Conservation (phyloP, 1,140 invertebrate genomes). For the Cotesia chilonis region DNA sequence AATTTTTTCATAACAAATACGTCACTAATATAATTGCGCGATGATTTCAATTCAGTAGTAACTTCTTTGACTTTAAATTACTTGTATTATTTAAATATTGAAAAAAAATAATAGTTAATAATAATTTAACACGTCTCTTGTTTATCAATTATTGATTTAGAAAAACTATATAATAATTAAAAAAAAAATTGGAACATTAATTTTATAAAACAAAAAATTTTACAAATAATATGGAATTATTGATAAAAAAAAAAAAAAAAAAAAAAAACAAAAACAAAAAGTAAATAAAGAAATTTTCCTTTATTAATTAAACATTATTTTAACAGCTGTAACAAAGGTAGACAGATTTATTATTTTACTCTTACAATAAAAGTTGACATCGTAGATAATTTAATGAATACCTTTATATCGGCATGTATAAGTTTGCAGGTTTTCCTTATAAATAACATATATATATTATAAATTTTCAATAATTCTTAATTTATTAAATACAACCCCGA, state of each 20-base stretch:
- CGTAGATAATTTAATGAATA: neutral
- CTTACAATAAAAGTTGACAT: conserved; percentile 39
- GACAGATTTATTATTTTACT: conserved; percentile 43
- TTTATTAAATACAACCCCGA: neutral
- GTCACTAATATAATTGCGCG: too few relatives aligned
- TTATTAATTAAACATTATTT: conserved; percentile 55
- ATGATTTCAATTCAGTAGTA: too few relatives aligned
- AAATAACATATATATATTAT: conserved; percentile 6
- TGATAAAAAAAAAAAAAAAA: conserved; percentile 21
- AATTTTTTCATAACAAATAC: too few relatives aligned
- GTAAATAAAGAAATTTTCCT: neutral
- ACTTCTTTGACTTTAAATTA: too few relatives aligned
- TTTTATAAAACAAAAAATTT: neutral
- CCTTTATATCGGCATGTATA: neutral
- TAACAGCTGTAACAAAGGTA: conserved; percentile 59
- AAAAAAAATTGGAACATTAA: too few relatives aligned
- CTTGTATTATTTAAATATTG: too few relatives aligned
- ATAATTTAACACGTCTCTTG: too few relatives aligned
- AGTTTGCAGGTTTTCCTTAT: neutral
- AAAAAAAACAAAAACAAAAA: conserved; percentile 30
- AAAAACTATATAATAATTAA: too few relatives aligned
- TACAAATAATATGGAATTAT: neutral
- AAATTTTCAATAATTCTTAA: conserved; percentile 1
- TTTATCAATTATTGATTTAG: too few relatives aligned
- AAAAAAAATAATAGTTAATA: too few relatives aligned